Percentiles rank a stretch among this genome's conserved stretches.
These are phyloP conservation scores for Misgurnus mizolepis DNA, from an alignment of 2,113 vertebrate species.

Conservation along the genomic window DNA sequence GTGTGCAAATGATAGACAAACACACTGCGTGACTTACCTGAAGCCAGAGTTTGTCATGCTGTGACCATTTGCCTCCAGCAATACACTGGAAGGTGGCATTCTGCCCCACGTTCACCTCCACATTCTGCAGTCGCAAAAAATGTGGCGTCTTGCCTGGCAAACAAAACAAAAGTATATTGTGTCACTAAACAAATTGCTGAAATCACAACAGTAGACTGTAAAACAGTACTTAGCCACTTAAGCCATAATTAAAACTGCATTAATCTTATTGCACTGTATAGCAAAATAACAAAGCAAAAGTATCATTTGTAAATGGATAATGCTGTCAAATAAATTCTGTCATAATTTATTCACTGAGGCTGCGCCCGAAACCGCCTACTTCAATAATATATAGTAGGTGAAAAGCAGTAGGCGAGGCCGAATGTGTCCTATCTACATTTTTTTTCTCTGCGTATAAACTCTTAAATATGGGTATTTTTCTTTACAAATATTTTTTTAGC, in stretches of 20 bases:
- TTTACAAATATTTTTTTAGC: too few relatives aligned
- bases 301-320: slow-evolving; percentile 16
- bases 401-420: too few relatives aligned
- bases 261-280: not conserved
- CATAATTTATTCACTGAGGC: too few relatives aligned
- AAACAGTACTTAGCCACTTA: not conserved
- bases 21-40: slow-evolving; percentile 72
- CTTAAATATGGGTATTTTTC: too few relatives aligned
- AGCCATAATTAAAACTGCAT: not conserved
- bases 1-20: not conserved
- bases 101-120: slow-evolving; percentile 97
- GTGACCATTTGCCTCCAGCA: slow-evolving; percentile 95
- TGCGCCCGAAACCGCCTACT: too few relatives aligned
- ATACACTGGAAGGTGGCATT: slow-evolving; percentile 96
- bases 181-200: not conserved
- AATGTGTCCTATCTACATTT: too few relatives aligned
- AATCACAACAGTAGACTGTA: not conserved
- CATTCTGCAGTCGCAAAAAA: slow-evolving; percentile 94
- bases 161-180: slow-evolving; percentile 24
- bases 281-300: not conserved
- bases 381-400: too few relatives aligned
- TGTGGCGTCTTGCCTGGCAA: slow-evolving; percentile 94
- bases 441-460: too few relatives aligned
- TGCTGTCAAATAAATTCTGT: not conserved
- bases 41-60: slow-evolving; percentile 95